phyloP scores from a whole-genome alignment of 1,140 invertebrate species.

The Megalonaias nervosa region DNA sequence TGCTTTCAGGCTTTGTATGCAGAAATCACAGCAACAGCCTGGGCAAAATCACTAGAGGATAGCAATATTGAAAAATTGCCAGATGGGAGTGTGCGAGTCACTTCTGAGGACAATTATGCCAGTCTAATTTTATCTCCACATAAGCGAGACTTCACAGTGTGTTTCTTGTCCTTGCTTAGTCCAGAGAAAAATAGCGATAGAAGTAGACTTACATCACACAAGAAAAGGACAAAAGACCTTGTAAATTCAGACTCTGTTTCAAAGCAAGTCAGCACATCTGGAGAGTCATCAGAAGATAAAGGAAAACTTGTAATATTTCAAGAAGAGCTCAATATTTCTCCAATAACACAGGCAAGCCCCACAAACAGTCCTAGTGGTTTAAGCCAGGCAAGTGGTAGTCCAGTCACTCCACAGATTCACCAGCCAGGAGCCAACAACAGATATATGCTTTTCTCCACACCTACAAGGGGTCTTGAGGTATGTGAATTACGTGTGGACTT shows the following conservation, averaged over 20 bases:
- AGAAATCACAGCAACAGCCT: slow-evolving; percentile 44
- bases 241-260: not conserved
- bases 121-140: slow-evolving; percentile 54
- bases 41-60: slow-evolving; percentile 32
- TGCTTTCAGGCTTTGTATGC: slow-evolving; percentile 50
- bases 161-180: slow-evolving; percentile 52
- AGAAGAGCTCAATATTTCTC: slow-evolving; percentile 30
- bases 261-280: not conserved
- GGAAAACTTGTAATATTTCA: not conserved
- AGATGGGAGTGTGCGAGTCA: slow-evolving; percentile 50
- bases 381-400: slow-evolving; percentile 28
- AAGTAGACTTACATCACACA: not conserved
- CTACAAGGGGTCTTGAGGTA: slow-evolving; percentile 18
- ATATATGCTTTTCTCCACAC: slow-evolving; percentile 27
- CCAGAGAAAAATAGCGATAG: slow-evolving; percentile 23
- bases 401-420: slow-evolving; percentile 14
- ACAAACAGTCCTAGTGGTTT: slow-evolving; percentile 15
- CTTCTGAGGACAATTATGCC: slow-evolving; percentile 51
- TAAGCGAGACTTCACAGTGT: slow-evolving; percentile 54
- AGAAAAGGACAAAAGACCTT: not conserved
- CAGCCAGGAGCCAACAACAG: slow-evolving; percentile 7
- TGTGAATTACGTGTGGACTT: not conserved
- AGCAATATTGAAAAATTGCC: slow-evolving; percentile 37
- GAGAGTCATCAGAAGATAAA: not conserved
- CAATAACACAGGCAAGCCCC: slow-evolving; percentile 32